phyloP scores from a whole-genome alignment of 2,888 invertebrate genomes.

The Polydrusus cervinus region DNA sequence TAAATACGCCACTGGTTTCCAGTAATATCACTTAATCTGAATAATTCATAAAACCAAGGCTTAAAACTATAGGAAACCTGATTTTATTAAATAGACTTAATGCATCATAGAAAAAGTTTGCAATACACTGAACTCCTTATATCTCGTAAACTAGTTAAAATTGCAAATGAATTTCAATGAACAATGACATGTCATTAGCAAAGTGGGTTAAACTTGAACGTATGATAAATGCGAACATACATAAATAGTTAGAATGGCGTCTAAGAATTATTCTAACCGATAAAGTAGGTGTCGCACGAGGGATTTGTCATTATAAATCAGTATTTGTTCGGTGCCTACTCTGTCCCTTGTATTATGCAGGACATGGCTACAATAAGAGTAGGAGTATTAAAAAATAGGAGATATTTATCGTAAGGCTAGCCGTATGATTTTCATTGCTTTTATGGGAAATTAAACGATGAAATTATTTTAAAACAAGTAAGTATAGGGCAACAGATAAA shows the following conservation, averaged over 20 bases:
- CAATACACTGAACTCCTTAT: constrained; percentile 13
- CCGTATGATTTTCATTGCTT: no score
- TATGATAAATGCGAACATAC: constrained; percentile 47
- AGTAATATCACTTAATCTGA: no score
- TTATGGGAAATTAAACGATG: no score
- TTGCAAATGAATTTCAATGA: constrained; percentile 49
- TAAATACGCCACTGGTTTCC: no score
- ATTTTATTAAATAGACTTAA: background rate
- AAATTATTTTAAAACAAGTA: no score
- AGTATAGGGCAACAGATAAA: no score
- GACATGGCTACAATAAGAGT: background rate
- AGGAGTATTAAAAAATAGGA: background rate
- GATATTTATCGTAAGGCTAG: background rate
- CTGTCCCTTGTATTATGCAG: background rate
- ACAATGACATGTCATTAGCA: constrained; percentile 50
- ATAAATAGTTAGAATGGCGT: constrained; percentile 46
- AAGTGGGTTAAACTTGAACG: constrained; percentile 52
- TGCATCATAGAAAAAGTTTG: background rate
- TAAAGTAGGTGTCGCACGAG: constrained; percentile 37
- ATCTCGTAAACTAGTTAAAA: constrained; percentile 35
- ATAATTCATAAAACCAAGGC: no score
- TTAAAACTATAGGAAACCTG: no score
- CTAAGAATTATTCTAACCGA: constrained; percentile 30
- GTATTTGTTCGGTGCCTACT: constrained; percentile 32
- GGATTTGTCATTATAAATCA: constrained; percentile 41